These are phyloP conservation scores for Cacoxenus indagator DNA, from an alignment of 2,888 invertebrate genomes.

Conservation along the genomic window DNA sequence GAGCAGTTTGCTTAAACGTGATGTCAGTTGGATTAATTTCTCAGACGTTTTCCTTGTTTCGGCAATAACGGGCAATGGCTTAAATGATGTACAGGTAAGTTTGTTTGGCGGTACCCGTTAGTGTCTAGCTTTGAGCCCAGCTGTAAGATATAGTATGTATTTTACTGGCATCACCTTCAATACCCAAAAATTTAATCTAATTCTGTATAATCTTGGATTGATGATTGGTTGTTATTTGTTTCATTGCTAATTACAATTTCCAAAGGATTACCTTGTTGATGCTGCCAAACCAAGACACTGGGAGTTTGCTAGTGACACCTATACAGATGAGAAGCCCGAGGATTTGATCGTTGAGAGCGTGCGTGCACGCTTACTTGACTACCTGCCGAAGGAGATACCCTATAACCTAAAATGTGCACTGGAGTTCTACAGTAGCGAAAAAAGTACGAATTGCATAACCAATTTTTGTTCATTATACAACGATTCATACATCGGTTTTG, in stretches of 20 bases:
- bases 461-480: background rate
- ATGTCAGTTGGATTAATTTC: slow-evolving; percentile 81
- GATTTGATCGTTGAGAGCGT: slow-evolving; percentile 81
- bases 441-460: slow-evolving; percentile 68
- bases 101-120: background rate
- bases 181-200: too few relatives aligned
- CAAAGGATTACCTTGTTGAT: slow-evolving; percentile 50
- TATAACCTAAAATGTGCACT: slow-evolving; percentile 79
- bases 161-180: too few relatives aligned
- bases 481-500: background rate
- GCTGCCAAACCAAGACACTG: slow-evolving; percentile 77
- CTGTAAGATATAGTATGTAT: too few relatives aligned
- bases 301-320: slow-evolving; percentile 77
- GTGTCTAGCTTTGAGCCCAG: background rate
- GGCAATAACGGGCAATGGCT: slow-evolving; percentile 82
- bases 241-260: too few relatives aligned
- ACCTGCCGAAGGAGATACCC: slow-evolving; percentile 88
- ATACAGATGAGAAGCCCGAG: slow-evolving; percentile 82
- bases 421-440: slow-evolving; percentile 77
- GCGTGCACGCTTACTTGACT: slow-evolving; percentile 86
- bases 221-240: too few relatives aligned
- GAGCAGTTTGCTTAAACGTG: slow-evolving; percentile 37
- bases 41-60: slow-evolving; percentile 93
- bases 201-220: too few relatives aligned
- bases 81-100: slow-evolving; percentile 78